These are phyloP conservation scores for Esperia sulphurella DNA, from an alignment of 2,888 invertebrate genomes.

Conservation along the genomic window DNA sequence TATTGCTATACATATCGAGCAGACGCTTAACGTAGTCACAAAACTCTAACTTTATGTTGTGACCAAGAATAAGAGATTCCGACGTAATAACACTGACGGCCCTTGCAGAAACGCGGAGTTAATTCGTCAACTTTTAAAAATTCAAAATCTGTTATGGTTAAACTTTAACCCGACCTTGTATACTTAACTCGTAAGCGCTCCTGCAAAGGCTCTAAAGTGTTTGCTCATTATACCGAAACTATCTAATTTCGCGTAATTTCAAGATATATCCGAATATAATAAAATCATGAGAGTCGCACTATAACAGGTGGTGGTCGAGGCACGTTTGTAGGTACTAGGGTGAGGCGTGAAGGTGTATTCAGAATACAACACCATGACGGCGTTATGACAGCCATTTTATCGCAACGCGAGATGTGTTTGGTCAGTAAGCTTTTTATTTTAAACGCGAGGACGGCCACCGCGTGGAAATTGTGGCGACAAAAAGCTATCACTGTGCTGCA, in stretches of 20 bases:
- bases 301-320: slow-evolving; percentile 33
- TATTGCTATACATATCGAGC: slow-evolving; percentile 16
- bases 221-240: not conserved
- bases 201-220: not conserved
- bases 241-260: not conserved
- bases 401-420: too few species aligned
- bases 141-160: too few species aligned
- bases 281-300: slow-evolving; percentile 17
- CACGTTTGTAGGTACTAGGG: slow-evolving; percentile 42
- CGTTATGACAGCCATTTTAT: too few species aligned
- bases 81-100: not conserved
- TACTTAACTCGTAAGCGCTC: not conserved
- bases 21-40: slow-evolving; percentile 10
- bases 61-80: slow-evolving; percentile 22
- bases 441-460: too few species aligned
- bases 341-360: not conserved
- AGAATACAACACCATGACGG: too few species aligned
- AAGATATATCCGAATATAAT: not conserved
- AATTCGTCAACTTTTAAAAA: not conserved
- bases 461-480: not conserved
- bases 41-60: slow-evolving; percentile 13
- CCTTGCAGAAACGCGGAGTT: not conserved
- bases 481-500: not conserved
- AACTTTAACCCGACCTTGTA: not conserved
- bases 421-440: too few species aligned